A percentile compares a stretch with the other conserved stretches of the same genome.
phyloP scores from a whole-genome alignment of 2,113 vertebrate species.

The Chiloscyllium plagiosum region DNA sequence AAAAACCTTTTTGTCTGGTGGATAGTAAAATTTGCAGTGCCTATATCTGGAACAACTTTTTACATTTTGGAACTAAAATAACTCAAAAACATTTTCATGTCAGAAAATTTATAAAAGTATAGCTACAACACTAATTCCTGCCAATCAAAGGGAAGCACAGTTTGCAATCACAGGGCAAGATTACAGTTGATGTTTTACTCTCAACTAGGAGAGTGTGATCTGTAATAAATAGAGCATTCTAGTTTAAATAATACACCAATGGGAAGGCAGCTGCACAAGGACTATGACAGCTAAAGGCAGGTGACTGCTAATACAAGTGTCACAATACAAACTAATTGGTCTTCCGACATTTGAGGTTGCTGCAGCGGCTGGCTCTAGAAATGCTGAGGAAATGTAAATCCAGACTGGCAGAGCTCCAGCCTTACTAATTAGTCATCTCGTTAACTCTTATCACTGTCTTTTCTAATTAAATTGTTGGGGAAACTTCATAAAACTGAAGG shows the following conservation, averaged over 20 bases:
- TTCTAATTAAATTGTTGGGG: slow-evolving; percentile 11
- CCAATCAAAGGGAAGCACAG: too few species aligned
- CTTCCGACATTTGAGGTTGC: slow-evolving; percentile 15
- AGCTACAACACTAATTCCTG: not conserved
- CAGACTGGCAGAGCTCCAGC: not conserved
- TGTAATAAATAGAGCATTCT: not conserved
- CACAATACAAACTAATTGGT: slow-evolving; percentile 28
- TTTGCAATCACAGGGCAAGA: not conserved
- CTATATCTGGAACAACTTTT: not conserved
- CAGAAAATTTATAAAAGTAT: not conserved
- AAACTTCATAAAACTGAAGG: not conserved
- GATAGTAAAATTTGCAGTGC: not conserved
- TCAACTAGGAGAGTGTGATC: too few species aligned
- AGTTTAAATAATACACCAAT: not conserved
- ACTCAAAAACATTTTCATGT: too few species aligned
- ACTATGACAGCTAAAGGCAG: not conserved
- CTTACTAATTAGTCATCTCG: not conserved
- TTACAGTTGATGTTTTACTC: not conserved
- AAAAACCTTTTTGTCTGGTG: not conserved
- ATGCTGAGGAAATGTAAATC: not conserved
- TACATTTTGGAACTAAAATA: not conserved
- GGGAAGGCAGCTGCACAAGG: not conserved
- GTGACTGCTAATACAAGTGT: not conserved
- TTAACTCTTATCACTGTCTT: slow-evolving; percentile 25
- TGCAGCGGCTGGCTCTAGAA: not conserved